Percentiles rank a stretch among this genome's conserved stretches.
These are phyloP conservation scores for Andrena chrysosceles DNA, from an alignment of 2,888 invertebrate species.

Conservation along the genomic window DNA sequence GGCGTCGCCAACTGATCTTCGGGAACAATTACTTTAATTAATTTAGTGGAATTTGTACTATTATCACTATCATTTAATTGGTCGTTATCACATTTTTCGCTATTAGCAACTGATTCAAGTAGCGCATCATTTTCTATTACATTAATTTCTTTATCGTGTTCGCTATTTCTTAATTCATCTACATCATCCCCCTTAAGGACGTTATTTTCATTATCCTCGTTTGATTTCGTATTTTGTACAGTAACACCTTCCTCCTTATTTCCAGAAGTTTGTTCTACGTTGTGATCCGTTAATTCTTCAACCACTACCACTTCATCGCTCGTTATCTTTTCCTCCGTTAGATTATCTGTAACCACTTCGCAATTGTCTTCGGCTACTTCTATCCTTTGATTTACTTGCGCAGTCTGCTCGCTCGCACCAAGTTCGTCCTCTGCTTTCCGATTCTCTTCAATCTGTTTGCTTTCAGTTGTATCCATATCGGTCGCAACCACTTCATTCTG, in stretches of 20 bases:
- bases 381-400: neutral
- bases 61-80: conserved; percentile 28
- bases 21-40: conserved; percentile 13
- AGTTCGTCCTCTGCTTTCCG: neutral
- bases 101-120: neutral
- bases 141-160: conserved; percentile 17
- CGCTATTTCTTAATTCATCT: conserved; percentile 16
- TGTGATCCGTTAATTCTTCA: neutral
- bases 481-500: neutral
- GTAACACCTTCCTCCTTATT: conserved; percentile 3
- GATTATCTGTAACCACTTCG: neutral
- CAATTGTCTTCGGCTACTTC: conserved; percentile 6
- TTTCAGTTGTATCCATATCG: neutral
- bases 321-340: neutral
- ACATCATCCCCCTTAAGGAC: neutral
- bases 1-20: conserved; percentile 9
- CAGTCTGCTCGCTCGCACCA: neutral
- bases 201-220: conserved; percentile 6
- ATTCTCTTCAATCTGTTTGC: neutral
- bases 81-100: conserved; percentile 31
- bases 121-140: conserved; percentile 10
- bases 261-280: conserved; percentile 21
- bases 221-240: conserved; percentile 17
- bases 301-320: conserved; percentile 7
- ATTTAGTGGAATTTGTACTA: conserved; percentile 35